Percentiles rank a stretch among this genome's conserved stretches.
Evolutionary conservation across 2,797 vertebrate genomes (phyloP).

Genomic region (Toxotes lorentzi): DNA sequence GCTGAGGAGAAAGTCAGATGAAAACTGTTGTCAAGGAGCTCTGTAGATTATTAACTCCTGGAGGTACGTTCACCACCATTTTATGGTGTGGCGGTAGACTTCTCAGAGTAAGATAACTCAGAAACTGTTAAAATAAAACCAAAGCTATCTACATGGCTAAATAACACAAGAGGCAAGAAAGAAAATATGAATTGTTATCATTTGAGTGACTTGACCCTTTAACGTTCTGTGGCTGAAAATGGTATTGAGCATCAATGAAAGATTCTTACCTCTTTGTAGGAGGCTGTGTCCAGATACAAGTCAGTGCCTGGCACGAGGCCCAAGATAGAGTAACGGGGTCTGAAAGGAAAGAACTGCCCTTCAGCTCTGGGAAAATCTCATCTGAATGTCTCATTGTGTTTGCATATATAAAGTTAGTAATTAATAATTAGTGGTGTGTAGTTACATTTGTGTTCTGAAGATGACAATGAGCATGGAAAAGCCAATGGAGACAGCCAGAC

Average conservation of each 20-base stretch:
- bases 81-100: neutral
- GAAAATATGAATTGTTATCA: neutral
- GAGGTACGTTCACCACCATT: neutral
- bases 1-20: neutral
- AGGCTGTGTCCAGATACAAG: conserved; percentile 82
- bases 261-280: conserved; percentile 78
- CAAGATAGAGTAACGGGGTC: conserved; percentile 83
- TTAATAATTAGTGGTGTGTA: neutral
- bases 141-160: neutral
- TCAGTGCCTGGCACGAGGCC: conserved; percentile 80
- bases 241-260: neutral
- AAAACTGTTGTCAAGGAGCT: neutral
- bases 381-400: neutral
- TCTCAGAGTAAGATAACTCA: neutral
- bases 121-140: neutral
- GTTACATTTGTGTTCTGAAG: conserved; percentile 92
- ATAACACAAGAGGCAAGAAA: neutral
- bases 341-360: conserved; percentile 43
- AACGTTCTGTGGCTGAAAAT: neutral
- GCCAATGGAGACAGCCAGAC: conserved; percentile 87
- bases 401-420: neutral
- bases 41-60: neutral
- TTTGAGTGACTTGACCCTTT: neutral
- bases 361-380: neutral
- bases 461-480: conserved; percentile 92